Conservation (phyloP, 2,888 invertebrate species). For the Thecocarcelia acutangulata region DNA sequence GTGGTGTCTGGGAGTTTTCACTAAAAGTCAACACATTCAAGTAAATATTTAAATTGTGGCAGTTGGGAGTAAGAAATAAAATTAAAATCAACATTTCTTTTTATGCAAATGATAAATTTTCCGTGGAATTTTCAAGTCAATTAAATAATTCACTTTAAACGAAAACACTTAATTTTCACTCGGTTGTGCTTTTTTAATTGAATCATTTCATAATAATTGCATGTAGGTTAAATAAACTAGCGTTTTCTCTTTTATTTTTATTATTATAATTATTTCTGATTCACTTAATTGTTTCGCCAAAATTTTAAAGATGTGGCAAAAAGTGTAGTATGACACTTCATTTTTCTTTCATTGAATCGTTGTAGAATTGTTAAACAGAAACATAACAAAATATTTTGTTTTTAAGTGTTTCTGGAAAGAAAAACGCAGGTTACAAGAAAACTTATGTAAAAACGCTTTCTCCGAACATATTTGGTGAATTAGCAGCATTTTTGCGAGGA, state of each 20-base stretch:
- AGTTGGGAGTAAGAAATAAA: constrained; percentile 21
- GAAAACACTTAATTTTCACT: constrained; percentile 36
- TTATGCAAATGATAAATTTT: constrained; percentile 79
- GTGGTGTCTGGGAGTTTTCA: constrained; percentile 31
- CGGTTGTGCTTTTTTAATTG: constrained; percentile 29
- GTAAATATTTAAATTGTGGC: constrained; percentile 43
- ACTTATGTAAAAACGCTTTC: too few species aligned
- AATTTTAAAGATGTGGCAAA: too few species aligned
- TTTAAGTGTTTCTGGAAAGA: too few species aligned
- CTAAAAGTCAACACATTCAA: constrained; percentile 17
- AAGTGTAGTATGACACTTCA: too few species aligned
- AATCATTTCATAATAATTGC: constrained; percentile 55
- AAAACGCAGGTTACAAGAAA: too few species aligned
- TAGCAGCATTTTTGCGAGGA: too few species aligned
- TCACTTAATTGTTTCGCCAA: too few species aligned
- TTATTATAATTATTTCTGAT: too few species aligned
- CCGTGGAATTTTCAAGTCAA: constrained; percentile 77
- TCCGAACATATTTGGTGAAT: too few species aligned
- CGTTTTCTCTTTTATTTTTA: constrained; percentile 35
- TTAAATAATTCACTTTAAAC: constrained; percentile 73
- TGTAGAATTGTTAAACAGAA: too few species aligned
- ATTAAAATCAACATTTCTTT: constrained; percentile 46
- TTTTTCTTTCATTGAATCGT: too few species aligned
- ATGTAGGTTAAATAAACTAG: constrained; percentile 38
- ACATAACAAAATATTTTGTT: too few species aligned